A percentile compares a stretch with the other conserved stretches of the same genome.
Conservation (phyloP, 2,888 invertebrate genomes). For the Lochmaea crataegi region DNA sequence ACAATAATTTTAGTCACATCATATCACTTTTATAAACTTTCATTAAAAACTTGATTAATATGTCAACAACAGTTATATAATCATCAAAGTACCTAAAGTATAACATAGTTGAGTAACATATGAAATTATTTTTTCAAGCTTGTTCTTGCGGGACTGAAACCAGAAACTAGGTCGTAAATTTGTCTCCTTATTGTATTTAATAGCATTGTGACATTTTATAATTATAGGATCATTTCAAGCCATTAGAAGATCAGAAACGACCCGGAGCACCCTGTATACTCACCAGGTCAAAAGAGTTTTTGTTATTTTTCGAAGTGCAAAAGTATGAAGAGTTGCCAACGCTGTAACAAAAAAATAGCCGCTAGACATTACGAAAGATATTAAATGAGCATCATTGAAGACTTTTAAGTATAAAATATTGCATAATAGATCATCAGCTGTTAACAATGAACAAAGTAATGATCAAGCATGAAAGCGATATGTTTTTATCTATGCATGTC, state of each 20-base stretch:
- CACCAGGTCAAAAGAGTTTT: too few relatives aligned
- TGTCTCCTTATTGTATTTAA: neutral
- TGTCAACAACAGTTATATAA: neutral
- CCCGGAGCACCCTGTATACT: too few relatives aligned
- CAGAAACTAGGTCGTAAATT: neutral
- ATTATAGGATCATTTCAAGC: too few relatives aligned
- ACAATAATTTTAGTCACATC: neutral
- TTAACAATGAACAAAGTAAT: constrained; percentile 6
- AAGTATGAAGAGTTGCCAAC: too few relatives aligned
- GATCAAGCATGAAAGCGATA: neutral
- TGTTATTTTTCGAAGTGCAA: too few relatives aligned
- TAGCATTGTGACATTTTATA: neutral
- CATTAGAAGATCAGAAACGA: too few relatives aligned
- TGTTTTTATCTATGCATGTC: constrained; percentile 8
- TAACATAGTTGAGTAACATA: neutral
- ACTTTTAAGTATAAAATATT: neutral
- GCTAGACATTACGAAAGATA: neutral
- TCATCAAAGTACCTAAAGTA: neutral
- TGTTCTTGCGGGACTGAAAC: neutral
- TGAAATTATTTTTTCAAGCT: neutral
- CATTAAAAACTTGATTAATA: neutral
- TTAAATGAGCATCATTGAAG: neutral
- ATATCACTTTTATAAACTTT: neutral
- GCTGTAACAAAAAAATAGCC: neutral
- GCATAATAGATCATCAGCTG: constrained; percentile 1